These are phyloP conservation scores for Pararge aegeria DNA, from an alignment of 1,140 invertebrate species.

Conservation along the genomic window DNA sequence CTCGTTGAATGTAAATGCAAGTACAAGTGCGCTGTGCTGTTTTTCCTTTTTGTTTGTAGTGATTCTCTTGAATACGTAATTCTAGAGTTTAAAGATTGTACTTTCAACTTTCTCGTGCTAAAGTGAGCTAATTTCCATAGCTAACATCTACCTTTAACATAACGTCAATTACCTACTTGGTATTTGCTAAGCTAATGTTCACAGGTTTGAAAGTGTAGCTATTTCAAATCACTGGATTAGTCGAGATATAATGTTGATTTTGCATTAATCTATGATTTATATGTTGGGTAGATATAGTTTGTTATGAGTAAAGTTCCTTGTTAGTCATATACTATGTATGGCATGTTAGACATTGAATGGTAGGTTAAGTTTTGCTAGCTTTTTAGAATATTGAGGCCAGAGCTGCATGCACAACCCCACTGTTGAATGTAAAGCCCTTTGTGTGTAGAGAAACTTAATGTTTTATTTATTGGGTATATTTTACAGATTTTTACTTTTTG, in stretches of 20 bases:
- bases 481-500: no score
- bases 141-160: constrained; percentile 25
- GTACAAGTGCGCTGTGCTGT: constrained; percentile 31
- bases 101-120: constrained; percentile 34
- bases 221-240: constrained; percentile 22
- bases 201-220: constrained; percentile 17
- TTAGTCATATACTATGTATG: no score
- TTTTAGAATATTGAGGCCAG: no score
- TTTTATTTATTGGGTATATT: no score
- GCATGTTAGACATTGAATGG: no score
- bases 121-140: no score
- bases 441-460: no score
- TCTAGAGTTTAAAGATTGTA: no score
- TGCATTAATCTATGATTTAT: not conserved
- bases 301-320: not conserved
- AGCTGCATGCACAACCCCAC: no score
- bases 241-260: constrained; percentile 23
- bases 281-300: constrained; percentile 9
- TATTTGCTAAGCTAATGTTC: no score
- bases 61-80: constrained; percentile 32
- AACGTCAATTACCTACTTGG: constrained; percentile 13
- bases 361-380: no score
- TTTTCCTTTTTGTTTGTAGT: constrained; percentile 41
- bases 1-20: constrained; percentile 30
- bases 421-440: no score